Base-by-base conservation (phyloP, 2,113 vertebrate genomes). In the Anthoscopus minutus region DNA sequence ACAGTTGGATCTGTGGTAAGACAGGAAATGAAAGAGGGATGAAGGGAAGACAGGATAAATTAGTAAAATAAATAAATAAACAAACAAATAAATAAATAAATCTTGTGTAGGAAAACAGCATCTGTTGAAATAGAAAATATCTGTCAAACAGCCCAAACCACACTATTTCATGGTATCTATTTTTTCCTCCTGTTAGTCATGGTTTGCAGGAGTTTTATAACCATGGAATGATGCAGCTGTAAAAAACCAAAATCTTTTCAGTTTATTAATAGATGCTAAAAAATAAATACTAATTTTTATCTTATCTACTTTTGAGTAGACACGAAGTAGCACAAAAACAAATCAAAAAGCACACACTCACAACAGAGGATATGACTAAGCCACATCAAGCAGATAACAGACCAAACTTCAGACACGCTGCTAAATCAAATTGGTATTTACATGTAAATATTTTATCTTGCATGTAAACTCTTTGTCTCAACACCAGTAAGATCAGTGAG, bases 71-170 rank as follows among this genome's bases (percentile, higher is more conserved):
- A 45, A 69, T 6, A 70, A 70, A 57, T 2, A 56, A 56, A 47
- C 10, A 65, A 45, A 69, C 6, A 70, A 70, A 57, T 3, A 84
- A 76, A 72, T 77, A 84, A 83, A 65, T 54, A 61, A 91, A 66
- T 16, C 28, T 91, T 16, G 87, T 86, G 81, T 81, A 85, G 94
- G 87, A 96, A 96, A 94, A 90, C 91, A 89, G 96, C 96, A 97
- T 98, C 97, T 97, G 96, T 93, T 97, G 94, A 94, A 97, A 92
- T 65, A 90, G 76, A 90, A 93, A 95, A 92, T 84, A 70, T 90
- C 85, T 95, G 97, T 93, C 94, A 96, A 96, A 94, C 89, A 97
- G 89, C 82, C 80, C 80, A 97, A 97, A 97, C 96, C 86, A 90
- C 91, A 88, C 70, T 78, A 88, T 80, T 97, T 96, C 84, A 96